Base-by-base conservation (phyloP, 1,140 invertebrate genomes). In the Cardiocondyla obscurior region DNA sequence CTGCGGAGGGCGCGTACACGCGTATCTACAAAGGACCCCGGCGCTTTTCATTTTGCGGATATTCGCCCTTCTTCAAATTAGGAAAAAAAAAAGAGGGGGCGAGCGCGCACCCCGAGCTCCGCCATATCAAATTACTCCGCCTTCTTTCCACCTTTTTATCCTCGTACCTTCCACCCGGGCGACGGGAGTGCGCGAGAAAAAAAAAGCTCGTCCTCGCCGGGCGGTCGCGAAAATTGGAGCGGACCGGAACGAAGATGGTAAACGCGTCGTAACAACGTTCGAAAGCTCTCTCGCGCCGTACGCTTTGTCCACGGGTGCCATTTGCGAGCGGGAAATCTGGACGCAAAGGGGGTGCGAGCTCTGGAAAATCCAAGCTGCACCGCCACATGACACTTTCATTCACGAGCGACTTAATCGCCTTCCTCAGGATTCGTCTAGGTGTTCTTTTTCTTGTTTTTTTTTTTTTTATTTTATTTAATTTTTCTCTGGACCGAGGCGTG, bases 31-130 rank as follows among this genome's bases (percentile, higher is more conserved):
- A 84, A 74, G 67, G 39, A 28, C 83, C 53, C 53, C 46, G 84
- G 76, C 72, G 89, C 85, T 88, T 91, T 91, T 90, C 89, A 86
- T 91, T 89, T 89, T 82, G 83, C 39, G 62, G 72, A 49, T 53
- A 69, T n/a, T 77, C 85, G 55, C 70, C 84, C 72, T 73, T 55
- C 70, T 76, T 79, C 73, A 69, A 86, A 86, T 65, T 76, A 86
- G 33, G 55, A 49, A 57, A 72, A 72, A 84, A 67, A 55, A 57
- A 72, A 72, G 81, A 67, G 49, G 36, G 30, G 51, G 39, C 33
- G 55, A 44, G 46, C 25, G 30, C 28, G 42, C 57, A 44, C 57
- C 69, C 51, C 36, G 28, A 19, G 69, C 58, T 62, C 73, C 30
- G 51, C 64, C 39, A 85, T 85, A 83, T 87, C 86, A 83, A 89